phyloP scores from a whole-genome alignment of 1,140 invertebrate species.

The Microvelia longipes region DNA sequence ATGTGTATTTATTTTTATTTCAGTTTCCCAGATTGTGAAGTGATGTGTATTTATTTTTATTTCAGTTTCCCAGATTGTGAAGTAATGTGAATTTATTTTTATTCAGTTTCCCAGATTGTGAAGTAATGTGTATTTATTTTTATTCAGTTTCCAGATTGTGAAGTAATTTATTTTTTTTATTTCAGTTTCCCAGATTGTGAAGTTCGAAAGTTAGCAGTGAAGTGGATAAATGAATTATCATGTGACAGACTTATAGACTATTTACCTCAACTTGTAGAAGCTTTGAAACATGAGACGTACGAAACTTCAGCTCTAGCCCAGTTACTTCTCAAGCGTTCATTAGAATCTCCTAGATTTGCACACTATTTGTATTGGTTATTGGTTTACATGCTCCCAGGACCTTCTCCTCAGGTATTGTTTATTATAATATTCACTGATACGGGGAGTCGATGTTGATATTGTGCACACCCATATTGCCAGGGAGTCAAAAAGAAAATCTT shows the following conservation, averaged over 20 bases:
- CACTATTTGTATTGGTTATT: slow-evolving; percentile 91
- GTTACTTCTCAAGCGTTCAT: slow-evolving; percentile 67
- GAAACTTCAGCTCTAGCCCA: slow-evolving; percentile 69
- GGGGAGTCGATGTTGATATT: too few relatives aligned
- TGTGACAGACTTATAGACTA: slow-evolving; percentile 82
- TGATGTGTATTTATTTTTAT: too few relatives aligned
- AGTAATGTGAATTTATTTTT: too few relatives aligned
- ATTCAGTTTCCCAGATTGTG: too few relatives aligned
- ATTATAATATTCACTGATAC: too few relatives aligned
- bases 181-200: slow-evolving; percentile 77
- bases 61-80: too few relatives aligned
- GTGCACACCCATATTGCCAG: too few relatives aligned
- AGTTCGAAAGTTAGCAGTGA: slow-evolving; percentile 67
- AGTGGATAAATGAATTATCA: slow-evolving; percentile 58
- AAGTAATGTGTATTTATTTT: too few relatives aligned
- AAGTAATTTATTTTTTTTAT: slow-evolving; percentile 8
- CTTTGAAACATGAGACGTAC: slow-evolving; percentile 84
- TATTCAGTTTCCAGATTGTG: too few relatives aligned
- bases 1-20: too few relatives aligned
- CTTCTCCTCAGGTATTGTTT: slow-evolving; percentile 49
- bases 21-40: too few relatives aligned
- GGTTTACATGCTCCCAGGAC: slow-evolving; percentile 57
- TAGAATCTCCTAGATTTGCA: slow-evolving; percentile 74
- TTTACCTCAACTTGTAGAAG: slow-evolving; percentile 85
- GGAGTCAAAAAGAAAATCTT: too few relatives aligned